Evolutionary conservation across 1,140 invertebrate species (phyloP), one percentile per base, ranked within the genome.

Genomic region (Dendrolimus punctatus): DNA sequence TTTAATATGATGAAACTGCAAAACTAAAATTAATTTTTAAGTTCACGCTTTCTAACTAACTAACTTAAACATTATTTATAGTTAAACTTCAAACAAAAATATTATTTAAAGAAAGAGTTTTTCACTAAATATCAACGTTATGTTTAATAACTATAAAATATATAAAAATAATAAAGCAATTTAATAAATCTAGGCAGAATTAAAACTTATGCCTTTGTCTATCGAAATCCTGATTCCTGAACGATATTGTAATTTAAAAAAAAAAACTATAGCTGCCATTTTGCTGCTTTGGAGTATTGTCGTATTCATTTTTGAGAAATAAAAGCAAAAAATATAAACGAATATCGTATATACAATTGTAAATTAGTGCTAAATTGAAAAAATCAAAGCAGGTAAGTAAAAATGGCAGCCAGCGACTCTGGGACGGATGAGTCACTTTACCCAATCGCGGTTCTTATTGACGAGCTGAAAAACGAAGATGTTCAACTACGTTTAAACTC

Each of bases 401-500:
- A 71, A 70, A 96, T 96, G 95, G 95, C 95, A 90, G 92, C 94
- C 73, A 95, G 94, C 86, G 95, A 97, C 81, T 92, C 94, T 67
- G 91, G 92, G 70, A 91, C 93, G 65, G 97, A 99, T 90, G 96
- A 99, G 87, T 97, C 95, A 71, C 92, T 99, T 49, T 99, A 99
- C 90, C 98, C 98, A 43, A 99, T 99, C 76, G 98, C 98, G 56
- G 98, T 99, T 69, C 91, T 99, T 64, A 99, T 99, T 71, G 98
- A 99, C 88, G 99, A 99, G 89, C 89, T 99, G 55, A 95, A 99
- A 88, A 99, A 99, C 88, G 99, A 99, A 88, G 99, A 99, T 92
- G 98, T 99, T 43, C 89, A 99, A 95, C 88, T 99, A 47, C 93
- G 99, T 46, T 90, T 99, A 47, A 99, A 99, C 87, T 99, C 98